A percentile compares a stretch with the other conserved stretches of the same genome.
Conservation (phyloP, 2,888 invertebrate species). For the Ceriagrion tenellum region DNA sequence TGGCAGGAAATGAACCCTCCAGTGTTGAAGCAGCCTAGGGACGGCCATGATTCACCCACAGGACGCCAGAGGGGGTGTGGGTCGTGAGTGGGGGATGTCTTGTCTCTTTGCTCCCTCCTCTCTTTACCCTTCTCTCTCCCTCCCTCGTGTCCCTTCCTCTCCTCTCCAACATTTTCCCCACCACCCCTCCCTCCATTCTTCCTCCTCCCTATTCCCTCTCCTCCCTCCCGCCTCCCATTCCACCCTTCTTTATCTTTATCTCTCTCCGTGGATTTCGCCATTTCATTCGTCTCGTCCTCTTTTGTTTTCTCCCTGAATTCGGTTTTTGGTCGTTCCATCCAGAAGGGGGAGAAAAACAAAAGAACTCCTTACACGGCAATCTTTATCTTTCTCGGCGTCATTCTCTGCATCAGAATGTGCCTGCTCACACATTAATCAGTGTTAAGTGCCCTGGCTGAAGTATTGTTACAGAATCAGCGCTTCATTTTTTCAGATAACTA, state of each 20-base stretch:
- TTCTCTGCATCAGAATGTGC: slow-evolving; percentile 4
- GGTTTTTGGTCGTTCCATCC: background rate
- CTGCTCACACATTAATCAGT: background rate
- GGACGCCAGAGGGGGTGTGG: background rate
- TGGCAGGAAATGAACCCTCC: slow-evolving; percentile 64
- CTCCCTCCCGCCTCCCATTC: background rate
- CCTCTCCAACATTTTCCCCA: background rate
- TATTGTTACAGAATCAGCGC: background rate
- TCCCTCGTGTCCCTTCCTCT: background rate
- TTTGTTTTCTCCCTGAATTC: slow-evolving; percentile 16
- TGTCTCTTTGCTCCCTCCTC: background rate
- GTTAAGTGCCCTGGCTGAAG: background rate
- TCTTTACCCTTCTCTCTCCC: background rate
- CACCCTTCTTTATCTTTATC: slow-evolving; percentile 29
- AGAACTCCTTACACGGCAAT: slow-evolving; percentile 8
- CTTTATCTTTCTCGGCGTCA: background rate
- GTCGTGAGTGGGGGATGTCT: background rate
- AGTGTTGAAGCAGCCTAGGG: slow-evolving; percentile 53
- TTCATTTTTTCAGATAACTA: background rate
- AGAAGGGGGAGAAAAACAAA: background rate
- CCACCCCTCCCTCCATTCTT: background rate
- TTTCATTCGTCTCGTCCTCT: slow-evolving; percentile 13
- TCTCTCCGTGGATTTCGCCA: slow-evolving; percentile 4
- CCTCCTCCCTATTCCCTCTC: background rate
- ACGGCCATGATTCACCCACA: slow-evolving; percentile 56